Conservation (phyloP, 2,113 vertebrate genomes). For the Dunckerocampus dactyliophorus region DNA sequence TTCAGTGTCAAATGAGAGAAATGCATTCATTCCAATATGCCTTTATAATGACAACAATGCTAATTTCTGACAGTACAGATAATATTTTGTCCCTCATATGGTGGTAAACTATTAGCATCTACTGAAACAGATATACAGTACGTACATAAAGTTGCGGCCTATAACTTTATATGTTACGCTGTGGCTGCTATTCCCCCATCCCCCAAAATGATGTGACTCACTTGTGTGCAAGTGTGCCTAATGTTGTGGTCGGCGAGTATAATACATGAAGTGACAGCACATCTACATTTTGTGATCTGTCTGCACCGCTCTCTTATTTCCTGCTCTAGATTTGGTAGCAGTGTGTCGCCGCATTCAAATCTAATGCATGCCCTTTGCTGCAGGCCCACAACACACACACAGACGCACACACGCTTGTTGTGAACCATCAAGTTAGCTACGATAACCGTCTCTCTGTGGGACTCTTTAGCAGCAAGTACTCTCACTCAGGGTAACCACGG, state of each 20-base stretch:
- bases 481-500: slow-evolving; percentile 18
- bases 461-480: slow-evolving; percentile 45
- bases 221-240: neutral
- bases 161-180: too few relatives aligned
- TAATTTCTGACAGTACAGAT: neutral
- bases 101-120: neutral
- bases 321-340: neutral
- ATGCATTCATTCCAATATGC: too few relatives aligned
- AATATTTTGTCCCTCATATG: neutral
- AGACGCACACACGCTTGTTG: slow-evolving; percentile 7
- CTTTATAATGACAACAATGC: neutral
- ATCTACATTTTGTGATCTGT: neutral
- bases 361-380: slow-evolving; percentile 8
- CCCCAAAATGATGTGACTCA: neutral
- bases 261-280: neutral
- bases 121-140: neutral
- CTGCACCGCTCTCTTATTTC: neutral
- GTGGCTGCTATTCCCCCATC: neutral
- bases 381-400: slow-evolving; percentile 6
- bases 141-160: too few relatives aligned
- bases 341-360: slow-evolving; percentile 8
- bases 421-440: slow-evolving; percentile 26
- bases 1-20: too few relatives aligned
- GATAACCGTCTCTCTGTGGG: slow-evolving; percentile 46
- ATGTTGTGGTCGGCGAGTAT: neutral